Base-by-base conservation (phyloP, 2,797 vertebrate genomes). In the Gymnodraco acuticeps region DNA sequence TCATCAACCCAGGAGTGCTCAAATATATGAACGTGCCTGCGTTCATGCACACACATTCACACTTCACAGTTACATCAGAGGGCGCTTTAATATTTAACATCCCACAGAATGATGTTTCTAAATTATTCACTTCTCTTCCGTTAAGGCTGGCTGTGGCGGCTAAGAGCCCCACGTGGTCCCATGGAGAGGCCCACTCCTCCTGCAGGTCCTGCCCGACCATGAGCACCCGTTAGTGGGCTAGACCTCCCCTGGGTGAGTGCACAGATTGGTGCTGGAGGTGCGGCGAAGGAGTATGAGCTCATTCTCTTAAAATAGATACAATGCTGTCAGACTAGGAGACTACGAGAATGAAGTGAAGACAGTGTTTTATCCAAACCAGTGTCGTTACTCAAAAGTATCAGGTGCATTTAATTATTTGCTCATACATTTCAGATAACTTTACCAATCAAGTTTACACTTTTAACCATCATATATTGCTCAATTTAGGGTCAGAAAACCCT, bases 41-140 rank as follows among this genome's bases (percentile, higher is more conserved):
- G 31, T 75, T 27, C 61, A 59, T 2, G 64, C 86, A 50, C n/a
- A 15, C 79, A 80, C 81, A 75, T 61, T 63, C 73, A 77, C 88
- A 87, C 86, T 77, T 69, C 55, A 58, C 68, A 46, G 86, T 94
- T 94, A 93, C 93, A 88, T 94, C 92, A 93, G 87, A 91, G 87
- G 76, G 77, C 41, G 12, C 80, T 88, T 88, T 88, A 94, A 94
- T 93, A 93, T 93, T 93, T 92, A 87, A 93, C 84, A 47, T 85
- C 84, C 70, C 76, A 3, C 83, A 87, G 90, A 93, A 92, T 72
- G 84, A 91, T 87, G 87, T 86, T 80, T 85, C 74, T 93, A 77
- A 93, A 94, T 94, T 88, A 93, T 94, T 94, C 89, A 94, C 82
- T 80, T 58, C 68, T 88, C 84, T 87, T 77, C 89, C 71, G 86